Base-by-base conservation (phyloP, 2,888 invertebrate genomes). In the Drosophila longiperda region DNA sequence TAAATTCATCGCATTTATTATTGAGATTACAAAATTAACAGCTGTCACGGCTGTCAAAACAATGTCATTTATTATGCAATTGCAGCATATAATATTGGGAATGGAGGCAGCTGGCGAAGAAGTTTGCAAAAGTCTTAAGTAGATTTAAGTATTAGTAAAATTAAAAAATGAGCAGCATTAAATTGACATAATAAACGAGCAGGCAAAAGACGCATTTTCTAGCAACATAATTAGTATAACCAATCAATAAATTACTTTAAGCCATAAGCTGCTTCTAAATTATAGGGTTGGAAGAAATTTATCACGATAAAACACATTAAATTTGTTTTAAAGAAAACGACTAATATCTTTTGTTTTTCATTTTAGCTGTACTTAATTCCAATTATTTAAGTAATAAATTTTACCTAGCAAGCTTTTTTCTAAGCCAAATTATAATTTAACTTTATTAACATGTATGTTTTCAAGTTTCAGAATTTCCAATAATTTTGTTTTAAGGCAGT, bases 371-470 rank as follows among this genome's bases (percentile, higher is more conserved):
- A 23, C 12, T 40, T 20, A 23, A 34, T 36, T 17, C 29, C 1
- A 34, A 38, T 45, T 9, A 26, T 23, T 23, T 38, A 38, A 15
- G n/a, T 12, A 32, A 53, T 48, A 74, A 26, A 36, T 9, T 50
- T n/a, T 68, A 45, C 26, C 15, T 4, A 38, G 11, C 53, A 17
- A 15, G 49, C 40, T 11, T 48, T 52, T 52, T 60, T 49, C 52
- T 52, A 38, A 49, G 55, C 36, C 50, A 59, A 75, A 81, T 81
- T 72, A 59, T 81, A 80, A 86, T 82, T 75, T 63, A 75, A 90
- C 74, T 73, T 79, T 70, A 75, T 60, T 79, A 70, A 71, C 75
- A 76, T 82, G 61, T 70, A 32, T 42, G 55, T 23, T 54, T 49
- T 42, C 54, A 26, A 29, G 48, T 50, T 73, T n/a, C 20, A 3